phyloP scores from a whole-genome alignment of 2,797 vertebrate species.

The Coracias cyanogaster region DNA sequence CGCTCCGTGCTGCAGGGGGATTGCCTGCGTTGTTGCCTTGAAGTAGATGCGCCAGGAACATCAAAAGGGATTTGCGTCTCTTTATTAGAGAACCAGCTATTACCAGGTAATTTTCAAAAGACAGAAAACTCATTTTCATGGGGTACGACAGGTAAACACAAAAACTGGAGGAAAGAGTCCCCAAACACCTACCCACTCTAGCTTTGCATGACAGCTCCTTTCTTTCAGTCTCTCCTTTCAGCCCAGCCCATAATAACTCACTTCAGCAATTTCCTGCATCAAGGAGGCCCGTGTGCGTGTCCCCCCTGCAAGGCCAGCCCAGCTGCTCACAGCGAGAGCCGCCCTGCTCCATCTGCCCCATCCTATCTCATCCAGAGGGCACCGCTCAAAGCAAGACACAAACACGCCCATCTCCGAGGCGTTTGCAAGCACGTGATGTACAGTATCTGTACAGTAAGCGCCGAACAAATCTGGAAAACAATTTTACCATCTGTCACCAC shows the following conservation, averaged over 20 bases:
- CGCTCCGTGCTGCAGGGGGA: rapidly evolving
- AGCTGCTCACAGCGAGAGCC: background rate
- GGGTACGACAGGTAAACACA: background rate
- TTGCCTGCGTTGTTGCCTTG: background rate
- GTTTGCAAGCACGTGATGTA: rapidly evolving
- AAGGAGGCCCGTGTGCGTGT: rapidly evolving
- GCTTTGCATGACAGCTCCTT: background rate
- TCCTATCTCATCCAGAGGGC: background rate
- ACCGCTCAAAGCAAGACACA: background rate
- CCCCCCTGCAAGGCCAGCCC: background rate
- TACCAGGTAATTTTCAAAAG: background rate
- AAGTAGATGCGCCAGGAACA: background rate
- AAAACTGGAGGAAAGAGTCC: background rate
- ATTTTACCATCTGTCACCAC: background rate
- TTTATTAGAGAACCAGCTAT: background rate
- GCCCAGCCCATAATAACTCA: background rate
- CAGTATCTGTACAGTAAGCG: background rate
- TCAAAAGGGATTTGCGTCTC: background rate
- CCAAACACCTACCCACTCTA: background rate
- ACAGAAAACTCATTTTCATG: background rate
- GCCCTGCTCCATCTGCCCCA: background rate
- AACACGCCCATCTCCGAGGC: background rate
- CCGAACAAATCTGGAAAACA: background rate
- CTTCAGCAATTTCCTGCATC: background rate
- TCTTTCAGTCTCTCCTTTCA: background rate